Conservation (phyloP, 1,140 invertebrate genomes). For the Archivesica marissinica region DNA sequence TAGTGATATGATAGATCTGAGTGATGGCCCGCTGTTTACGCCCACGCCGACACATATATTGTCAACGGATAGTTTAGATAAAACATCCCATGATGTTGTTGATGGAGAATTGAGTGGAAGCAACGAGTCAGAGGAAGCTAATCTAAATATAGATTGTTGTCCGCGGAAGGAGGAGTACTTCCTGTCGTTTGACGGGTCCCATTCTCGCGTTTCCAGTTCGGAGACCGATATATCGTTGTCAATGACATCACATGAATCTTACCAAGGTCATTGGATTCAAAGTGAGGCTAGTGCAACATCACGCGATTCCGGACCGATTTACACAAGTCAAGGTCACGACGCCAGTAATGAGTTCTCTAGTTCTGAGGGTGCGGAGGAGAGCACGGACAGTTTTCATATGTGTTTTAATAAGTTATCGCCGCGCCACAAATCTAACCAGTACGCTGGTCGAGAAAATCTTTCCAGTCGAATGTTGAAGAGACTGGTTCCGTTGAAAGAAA, state of each 20-base stretch:
- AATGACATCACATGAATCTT: constrained; percentile 72
- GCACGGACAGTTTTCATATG: constrained; percentile 80
- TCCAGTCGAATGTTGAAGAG: constrained; percentile 28
- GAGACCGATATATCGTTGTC: constrained; percentile 76
- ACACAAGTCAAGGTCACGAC: constrained; percentile 64
- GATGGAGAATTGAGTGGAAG: constrained; percentile 67
- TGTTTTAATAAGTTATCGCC: constrained; percentile 66
- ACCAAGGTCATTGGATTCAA: constrained; percentile 66
- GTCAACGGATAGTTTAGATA: constrained; percentile 76
- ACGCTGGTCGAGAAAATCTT: constrained; percentile 53
- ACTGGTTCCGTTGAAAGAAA: constrained; percentile 54
- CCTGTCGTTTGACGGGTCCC: constrained; percentile 78
- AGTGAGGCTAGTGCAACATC: constrained; percentile 35
- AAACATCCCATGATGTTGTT: constrained; percentile 50
- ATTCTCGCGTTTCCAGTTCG: constrained; percentile 69
- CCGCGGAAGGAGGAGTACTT: constrained; percentile 80
- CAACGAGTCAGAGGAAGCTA: constrained; percentile 69
- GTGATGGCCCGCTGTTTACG: constrained; percentile 80
- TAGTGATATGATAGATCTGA: constrained; percentile 80
- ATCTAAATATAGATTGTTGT: constrained; percentile 75
- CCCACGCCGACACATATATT: constrained; percentile 69
- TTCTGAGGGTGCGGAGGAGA: constrained; percentile 72
- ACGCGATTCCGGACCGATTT: constrained; percentile 54
- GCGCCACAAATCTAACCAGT: constrained; percentile 36
- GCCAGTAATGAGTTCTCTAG: constrained; percentile 64